Evolutionary conservation across 2,888 invertebrate genomes (phyloP).

Genomic region (Luperina nickerlii): DNA sequence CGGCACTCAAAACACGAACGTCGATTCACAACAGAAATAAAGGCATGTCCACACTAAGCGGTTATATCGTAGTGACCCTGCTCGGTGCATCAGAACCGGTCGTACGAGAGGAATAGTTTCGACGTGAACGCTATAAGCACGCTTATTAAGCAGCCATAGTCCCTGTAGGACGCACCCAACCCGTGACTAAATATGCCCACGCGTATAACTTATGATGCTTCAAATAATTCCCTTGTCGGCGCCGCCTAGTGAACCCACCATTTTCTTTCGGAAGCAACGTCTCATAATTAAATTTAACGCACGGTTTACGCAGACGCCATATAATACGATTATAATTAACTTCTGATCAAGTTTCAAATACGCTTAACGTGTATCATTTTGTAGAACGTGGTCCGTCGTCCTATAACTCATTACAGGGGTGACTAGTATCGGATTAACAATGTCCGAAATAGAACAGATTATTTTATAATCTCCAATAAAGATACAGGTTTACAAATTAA

Average conservation of each 20-base stretch:
- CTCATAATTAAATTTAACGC: constrained; percentile 86
- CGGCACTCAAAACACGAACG: constrained; percentile 63
- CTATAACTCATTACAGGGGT: constrained; percentile 50
- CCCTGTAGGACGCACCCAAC: constrained; percentile 76
- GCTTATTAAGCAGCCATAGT: constrained; percentile 81
- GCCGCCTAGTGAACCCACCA: constrained; percentile 68
- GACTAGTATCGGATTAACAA: constrained; percentile 41
- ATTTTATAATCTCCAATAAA: constrained; percentile 49
- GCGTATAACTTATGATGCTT: constrained; percentile 83
- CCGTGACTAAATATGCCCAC: constrained; percentile 88
- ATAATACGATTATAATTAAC: constrained; percentile 84
- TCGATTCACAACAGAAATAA: constrained; percentile 69
- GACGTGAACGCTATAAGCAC: constrained; percentile 76
- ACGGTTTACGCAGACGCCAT: constrained; percentile 81
- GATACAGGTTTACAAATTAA: constrained; percentile 34
- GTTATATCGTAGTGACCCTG: constrained; percentile 74
- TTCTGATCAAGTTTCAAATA: constrained; percentile 77
- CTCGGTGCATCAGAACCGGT: constrained; percentile 82
- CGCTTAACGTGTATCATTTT: constrained; percentile 67
- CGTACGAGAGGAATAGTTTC: constrained; percentile 81
- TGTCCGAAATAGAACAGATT: constrained; percentile 31
- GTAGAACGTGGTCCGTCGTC: constrained; percentile 47
- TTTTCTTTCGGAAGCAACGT: constrained; percentile 80
- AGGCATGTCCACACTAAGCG: constrained; percentile 78
- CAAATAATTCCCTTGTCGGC: constrained; percentile 78